Evolutionary conservation across 2,888 invertebrate species (phyloP), one percentile per base, ranked within the genome.

Genomic region (Hermodice carunculata): DNA sequence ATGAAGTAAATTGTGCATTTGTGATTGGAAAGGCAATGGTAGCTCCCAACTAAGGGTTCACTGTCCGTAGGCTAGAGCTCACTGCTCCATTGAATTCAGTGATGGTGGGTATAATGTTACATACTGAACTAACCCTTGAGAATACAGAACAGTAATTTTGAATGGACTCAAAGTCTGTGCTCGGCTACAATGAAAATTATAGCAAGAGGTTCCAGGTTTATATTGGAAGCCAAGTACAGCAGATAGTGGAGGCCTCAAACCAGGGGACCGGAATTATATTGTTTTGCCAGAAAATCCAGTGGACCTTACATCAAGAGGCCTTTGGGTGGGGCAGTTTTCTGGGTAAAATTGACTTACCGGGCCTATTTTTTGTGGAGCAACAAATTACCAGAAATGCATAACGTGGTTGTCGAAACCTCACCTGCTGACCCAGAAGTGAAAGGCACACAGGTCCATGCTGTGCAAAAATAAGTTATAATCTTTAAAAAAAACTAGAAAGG

Each of bases 191-290:
- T 8, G 49, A 40, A 4, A 77, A 76, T 52, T 69, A 70, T 14
- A 56, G 67, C 2, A 44, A 63, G 8, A 34, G 75, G 11, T 76
- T 76, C 42, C 74, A 73, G 8, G 63, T 69, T 0, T 77, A 68
- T 58, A 74, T 77, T n/a, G 72, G 71, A 1, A 77, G 75, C 61
- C 43, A 75, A n/a, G 67, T 77, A 5, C 69, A 72, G 40, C 49
- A 57, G 22, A 73, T 76, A 17, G 56, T 64, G n/a, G 64, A 76
- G n/a, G 32, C 19, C 1, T 56, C 70, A 28, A 42, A 61, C 2
- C 44, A 65, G n/a, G 73, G 74, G 49, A n/a, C n/a, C 76, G 74
- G 75, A 37, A 34, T 3, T 69, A 76, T 44, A 57, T 76, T 3
- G 40, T 56, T 0, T 61, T 75, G 3, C 42, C 58, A 8, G 46